Evolutionary conservation across 2,888 invertebrate species (phyloP).

Genomic region (Beris chalybata): DNA sequence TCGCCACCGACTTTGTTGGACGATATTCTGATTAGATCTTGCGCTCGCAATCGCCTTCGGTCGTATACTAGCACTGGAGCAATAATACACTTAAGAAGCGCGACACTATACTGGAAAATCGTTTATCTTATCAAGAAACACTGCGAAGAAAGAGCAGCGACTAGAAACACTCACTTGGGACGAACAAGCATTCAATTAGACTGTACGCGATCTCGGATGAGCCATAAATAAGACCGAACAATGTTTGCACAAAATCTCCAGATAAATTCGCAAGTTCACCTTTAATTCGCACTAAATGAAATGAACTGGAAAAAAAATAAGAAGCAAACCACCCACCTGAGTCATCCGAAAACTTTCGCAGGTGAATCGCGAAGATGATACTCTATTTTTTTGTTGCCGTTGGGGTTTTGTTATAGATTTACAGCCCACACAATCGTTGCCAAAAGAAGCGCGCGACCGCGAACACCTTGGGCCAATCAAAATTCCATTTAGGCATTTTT

Average conservation of each 20-base stretch:
- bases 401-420: slow-evolving; percentile 9
- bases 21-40: too few species aligned
- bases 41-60: too few species aligned
- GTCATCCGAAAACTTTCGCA: slow-evolving; percentile 18
- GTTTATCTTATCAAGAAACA: too few species aligned
- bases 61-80: too few species aligned
- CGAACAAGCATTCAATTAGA: slow-evolving; percentile 4
- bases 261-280: slow-evolving; percentile 26
- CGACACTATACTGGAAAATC: too few species aligned
- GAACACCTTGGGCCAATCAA: slow-evolving; percentile 6
- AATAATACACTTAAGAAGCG: too few species aligned
- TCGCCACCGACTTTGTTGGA: slow-evolving; percentile 2
- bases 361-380: slow-evolving; percentile 10
- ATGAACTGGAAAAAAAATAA: not conserved
- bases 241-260: slow-evolving; percentile 15
- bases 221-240: not conserved
- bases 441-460: slow-evolving; percentile 9
- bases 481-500: slow-evolving; percentile 12
- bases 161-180: slow-evolving; percentile 7
- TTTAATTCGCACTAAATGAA: slow-evolving; percentile 16
- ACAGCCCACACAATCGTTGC: slow-evolving; percentile 16
- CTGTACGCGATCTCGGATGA: too few species aligned
- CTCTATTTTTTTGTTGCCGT: slow-evolving; percentile 11
- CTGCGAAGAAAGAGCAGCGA: too few species aligned
- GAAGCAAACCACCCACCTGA: slow-evolving; percentile 12